phyloP scores from a whole-genome alignment of 1,140 invertebrate genomes.

The Oedothorax gibbosus region DNA sequence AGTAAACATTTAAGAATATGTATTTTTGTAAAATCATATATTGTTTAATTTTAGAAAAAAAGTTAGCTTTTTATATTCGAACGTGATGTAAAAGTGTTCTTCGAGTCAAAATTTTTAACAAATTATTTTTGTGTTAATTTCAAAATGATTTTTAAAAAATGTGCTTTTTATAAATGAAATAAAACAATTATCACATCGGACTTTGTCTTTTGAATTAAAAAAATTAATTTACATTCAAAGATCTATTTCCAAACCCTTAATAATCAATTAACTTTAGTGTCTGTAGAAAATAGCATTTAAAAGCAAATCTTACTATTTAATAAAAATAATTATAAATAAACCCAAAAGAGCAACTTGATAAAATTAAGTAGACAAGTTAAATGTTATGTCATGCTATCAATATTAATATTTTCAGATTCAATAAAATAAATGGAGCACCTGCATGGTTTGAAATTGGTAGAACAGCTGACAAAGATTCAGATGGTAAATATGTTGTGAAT shows the following conservation, averaged over 20 bases:
- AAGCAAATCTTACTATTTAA: neutral
- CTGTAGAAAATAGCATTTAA: neutral
- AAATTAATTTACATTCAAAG: neutral
- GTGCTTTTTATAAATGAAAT: neutral
- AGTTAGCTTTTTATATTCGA: neutral
- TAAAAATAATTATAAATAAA: neutral
- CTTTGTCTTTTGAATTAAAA: no score
- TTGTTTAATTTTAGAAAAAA: neutral
- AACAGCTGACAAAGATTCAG: neutral
- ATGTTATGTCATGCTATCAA: neutral
- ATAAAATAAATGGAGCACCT: conserved; percentile 11
- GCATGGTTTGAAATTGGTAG: neutral
- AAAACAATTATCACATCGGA: neutral
- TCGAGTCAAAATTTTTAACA: neutral
- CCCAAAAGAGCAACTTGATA: neutral
- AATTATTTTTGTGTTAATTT: neutral
- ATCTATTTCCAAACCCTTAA: neutral
- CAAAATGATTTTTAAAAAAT: neutral
- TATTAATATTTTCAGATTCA: neutral
- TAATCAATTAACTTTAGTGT: neutral
- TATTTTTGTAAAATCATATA: neutral
- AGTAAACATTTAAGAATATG: conserved; percentile 3
- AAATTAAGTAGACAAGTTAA: neutral
- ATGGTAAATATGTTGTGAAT: neutral
- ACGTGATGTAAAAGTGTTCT: neutral